phyloP scores from a whole-genome alignment of 2,113 vertebrate species.

The Neofelis nebulosa region DNA sequence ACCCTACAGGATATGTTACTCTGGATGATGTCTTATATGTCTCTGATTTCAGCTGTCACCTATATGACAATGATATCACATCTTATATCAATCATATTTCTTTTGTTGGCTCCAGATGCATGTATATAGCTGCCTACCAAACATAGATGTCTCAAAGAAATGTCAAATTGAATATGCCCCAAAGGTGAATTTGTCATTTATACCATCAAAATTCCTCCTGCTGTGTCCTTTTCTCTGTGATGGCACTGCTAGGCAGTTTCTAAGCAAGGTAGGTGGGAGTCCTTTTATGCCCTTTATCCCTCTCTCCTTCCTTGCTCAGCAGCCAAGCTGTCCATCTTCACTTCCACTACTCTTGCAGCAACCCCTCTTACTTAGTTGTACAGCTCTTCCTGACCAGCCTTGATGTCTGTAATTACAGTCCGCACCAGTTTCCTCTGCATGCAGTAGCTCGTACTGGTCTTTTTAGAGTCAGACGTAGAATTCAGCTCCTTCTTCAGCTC shows the following conservation, averaged over 20 bases:
- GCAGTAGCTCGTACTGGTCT: not conserved
- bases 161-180: not conserved
- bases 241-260: not conserved
- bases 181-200: not conserved
- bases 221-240: not conserved
- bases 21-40: too few relatives aligned
- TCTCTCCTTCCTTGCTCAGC: not conserved
- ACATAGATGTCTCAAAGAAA: not conserved
- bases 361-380: not conserved
- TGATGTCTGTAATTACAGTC: not conserved
- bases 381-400: not conserved
- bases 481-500: not conserved
- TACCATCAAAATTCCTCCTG: not conserved
- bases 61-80: not conserved
- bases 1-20: not conserved
- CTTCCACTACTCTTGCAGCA: not conserved
- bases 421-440: fast-evolving
- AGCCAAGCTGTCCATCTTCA: not conserved
- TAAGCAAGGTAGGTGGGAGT: too few relatives aligned
- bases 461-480: not conserved
- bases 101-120: not conserved
- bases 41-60: not conserved
- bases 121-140: not conserved
- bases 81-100: not conserved
- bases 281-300: not conserved